Percentiles rank a stretch among this genome's conserved stretches.
Evolutionary conservation across 23 tunicate genomes (phyloP).

Genomic region (Halocynthia aurantium): DNA sequence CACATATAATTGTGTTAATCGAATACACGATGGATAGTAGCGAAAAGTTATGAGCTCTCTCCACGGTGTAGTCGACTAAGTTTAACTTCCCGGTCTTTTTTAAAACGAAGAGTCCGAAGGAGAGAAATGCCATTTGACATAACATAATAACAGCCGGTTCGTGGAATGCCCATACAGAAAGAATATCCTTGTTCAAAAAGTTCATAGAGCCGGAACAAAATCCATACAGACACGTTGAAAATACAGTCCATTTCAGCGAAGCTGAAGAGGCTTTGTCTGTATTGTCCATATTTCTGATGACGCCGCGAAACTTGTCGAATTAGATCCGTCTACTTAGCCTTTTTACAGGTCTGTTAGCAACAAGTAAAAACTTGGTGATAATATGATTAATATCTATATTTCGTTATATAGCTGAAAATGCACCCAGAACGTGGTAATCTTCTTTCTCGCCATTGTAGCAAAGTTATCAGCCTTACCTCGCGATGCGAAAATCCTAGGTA

Average conservation of each 20-base stretch:
- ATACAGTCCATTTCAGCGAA: conserved; percentile 23
- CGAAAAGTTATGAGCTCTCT: conserved; percentile 39
- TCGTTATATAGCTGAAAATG: too few relatives aligned
- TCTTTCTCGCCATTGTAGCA: too few relatives aligned
- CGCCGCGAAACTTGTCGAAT: too few relatives aligned
- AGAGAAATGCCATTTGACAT: conserved; percentile 41
- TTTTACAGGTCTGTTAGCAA: too few relatives aligned
- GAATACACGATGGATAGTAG: conserved; percentile 49
- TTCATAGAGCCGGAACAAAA: conserved; percentile 94
- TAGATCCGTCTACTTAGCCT: too few relatives aligned
- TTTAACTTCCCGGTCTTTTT: conserved; percentile 21
- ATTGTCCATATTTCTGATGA: neutral
- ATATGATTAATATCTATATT: too few relatives aligned
- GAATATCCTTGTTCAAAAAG: conserved; percentile 74
- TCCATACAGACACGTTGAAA: conserved; percentile 72
- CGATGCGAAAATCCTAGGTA: too few relatives aligned
- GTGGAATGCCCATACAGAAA: conserved; percentile 54
- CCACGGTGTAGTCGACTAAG: conserved; percentile 21
- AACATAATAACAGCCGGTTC: conserved; percentile 48
- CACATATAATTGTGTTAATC: conserved; percentile 59
- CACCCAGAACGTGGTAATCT: too few relatives aligned
- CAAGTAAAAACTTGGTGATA: too few relatives aligned
- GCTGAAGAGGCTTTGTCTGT: neutral
- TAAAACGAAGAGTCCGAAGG: conserved; percentile 22
- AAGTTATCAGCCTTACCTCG: too few relatives aligned